phyloP scores from a whole-genome alignment of 2,113 vertebrate species.

The Nymphicus hollandicus region DNA sequence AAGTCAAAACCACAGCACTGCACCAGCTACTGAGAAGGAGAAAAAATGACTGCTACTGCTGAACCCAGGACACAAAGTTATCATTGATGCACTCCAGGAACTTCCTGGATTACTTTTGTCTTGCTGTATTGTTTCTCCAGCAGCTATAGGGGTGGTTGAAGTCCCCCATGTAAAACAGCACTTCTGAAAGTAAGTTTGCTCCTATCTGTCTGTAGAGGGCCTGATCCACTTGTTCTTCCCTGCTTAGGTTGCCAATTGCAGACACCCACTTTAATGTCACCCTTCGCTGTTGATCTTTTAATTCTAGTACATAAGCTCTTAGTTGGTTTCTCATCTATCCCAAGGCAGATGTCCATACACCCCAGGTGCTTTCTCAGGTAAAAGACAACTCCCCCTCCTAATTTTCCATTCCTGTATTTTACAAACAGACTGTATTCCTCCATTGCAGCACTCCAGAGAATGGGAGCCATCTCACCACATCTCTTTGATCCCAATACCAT shows the following conservation, averaged over 20 bases:
- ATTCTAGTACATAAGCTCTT: not conserved
- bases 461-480: not conserved
- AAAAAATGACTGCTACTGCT: too few species aligned
- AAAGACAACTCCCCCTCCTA: not conserved
- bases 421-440: not conserved
- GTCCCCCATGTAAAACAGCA: accelerated
- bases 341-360: not conserved
- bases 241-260: not conserved
- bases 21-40: too few species aligned
- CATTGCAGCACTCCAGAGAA: not conserved
- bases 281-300: not conserved
- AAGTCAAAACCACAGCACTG: too few species aligned
- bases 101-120: not conserved
- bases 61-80: too few species aligned
- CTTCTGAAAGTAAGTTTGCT: not conserved
- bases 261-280: not conserved
- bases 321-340: not conserved
- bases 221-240: not conserved
- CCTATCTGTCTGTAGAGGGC: not conserved
- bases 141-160: not conserved
- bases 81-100: not conserved
- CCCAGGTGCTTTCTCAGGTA: not conserved
- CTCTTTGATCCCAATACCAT: not conserved
- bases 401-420: not conserved
- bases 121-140: not conserved